phyloP scores from a whole-genome alignment of 64 coral and sea anemone species.

The Hydrozoanthus tunicans region DNA sequence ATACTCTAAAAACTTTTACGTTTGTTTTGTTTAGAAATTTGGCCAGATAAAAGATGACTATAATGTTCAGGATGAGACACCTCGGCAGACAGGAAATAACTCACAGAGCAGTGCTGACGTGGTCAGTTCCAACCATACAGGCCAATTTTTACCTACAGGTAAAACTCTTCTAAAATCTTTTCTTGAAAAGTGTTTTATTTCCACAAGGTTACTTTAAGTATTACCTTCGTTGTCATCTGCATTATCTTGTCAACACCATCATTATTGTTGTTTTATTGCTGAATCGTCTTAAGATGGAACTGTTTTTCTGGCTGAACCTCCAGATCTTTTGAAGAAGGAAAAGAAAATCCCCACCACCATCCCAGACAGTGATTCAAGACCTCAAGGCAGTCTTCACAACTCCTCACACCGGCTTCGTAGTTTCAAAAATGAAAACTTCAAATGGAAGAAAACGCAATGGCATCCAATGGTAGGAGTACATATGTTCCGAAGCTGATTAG shows the following conservation, averaged over 20 bases:
- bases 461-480: slow-evolving; percentile 33
- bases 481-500: too few relatives aligned
- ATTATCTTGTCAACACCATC: too few relatives aligned
- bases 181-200: too few relatives aligned
- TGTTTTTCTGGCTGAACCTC: not conserved
- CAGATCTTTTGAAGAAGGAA: not conserved
- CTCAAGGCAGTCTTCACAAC: not conserved
- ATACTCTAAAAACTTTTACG: not conserved
- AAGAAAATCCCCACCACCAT: not conserved
- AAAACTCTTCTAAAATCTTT: too few relatives aligned
- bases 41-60: not conserved
- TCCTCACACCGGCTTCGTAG: not conserved
- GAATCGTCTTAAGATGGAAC: not conserved
- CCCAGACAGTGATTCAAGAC: not conserved
- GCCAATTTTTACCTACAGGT: too few relatives aligned
- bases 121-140: too few relatives aligned
- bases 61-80: not conserved
- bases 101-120: not conserved
- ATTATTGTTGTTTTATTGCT: too few relatives aligned
- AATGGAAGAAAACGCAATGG: slow-evolving; percentile 49
- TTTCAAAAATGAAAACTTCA: slow-evolving; percentile 31
- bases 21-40: slow-evolving; percentile 4
- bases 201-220: too few relatives aligned
- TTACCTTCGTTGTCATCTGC: too few relatives aligned
- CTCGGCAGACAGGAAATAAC: not conserved